Conservation (phyloP, 2,113 vertebrate species). For the Hassar affinis region DNA sequence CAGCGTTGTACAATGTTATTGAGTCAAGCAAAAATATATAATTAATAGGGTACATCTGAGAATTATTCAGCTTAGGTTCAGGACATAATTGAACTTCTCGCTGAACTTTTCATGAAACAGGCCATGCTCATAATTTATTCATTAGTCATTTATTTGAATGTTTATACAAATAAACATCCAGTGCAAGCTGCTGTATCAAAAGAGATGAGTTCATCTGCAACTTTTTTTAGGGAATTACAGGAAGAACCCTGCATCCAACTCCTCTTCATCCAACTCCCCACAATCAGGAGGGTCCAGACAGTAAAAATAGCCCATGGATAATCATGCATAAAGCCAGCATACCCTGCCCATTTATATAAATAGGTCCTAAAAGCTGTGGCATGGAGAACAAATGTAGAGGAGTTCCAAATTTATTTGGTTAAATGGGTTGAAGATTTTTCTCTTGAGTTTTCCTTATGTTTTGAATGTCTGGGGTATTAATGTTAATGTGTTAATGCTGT, state of each 20-base stretch:
- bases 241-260: slow-evolving; percentile 40
- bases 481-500: not conserved
- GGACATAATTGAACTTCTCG: not conserved
- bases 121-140: not conserved
- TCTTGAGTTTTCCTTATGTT: not conserved
- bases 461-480: not conserved
- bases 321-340: not conserved
- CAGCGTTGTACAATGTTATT: not conserved
- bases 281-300: not conserved
- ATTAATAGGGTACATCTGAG: not conserved
- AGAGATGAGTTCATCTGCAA: slow-evolving; percentile 64
- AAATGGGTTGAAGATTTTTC: not conserved
- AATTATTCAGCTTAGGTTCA: not conserved
- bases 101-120: not conserved
- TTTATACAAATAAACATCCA: no score
- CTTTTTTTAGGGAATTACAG: slow-evolving; percentile 63
- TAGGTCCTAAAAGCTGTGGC: not conserved
- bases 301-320: slow-evolving; percentile 33
- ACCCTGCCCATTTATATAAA: not conserved
- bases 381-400: not conserved
- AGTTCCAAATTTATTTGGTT: not conserved
- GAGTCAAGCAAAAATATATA: not conserved
- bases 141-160: no score
- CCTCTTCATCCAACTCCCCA: not conserved
- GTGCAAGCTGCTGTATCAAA: slow-evolving; percentile 54